Percentiles rank a stretch among this genome's conserved stretches.
These are phyloP conservation scores for Steatocranus sp. DNA, from an alignment of 2,797 vertebrate genomes.

Conservation along the genomic window DNA sequence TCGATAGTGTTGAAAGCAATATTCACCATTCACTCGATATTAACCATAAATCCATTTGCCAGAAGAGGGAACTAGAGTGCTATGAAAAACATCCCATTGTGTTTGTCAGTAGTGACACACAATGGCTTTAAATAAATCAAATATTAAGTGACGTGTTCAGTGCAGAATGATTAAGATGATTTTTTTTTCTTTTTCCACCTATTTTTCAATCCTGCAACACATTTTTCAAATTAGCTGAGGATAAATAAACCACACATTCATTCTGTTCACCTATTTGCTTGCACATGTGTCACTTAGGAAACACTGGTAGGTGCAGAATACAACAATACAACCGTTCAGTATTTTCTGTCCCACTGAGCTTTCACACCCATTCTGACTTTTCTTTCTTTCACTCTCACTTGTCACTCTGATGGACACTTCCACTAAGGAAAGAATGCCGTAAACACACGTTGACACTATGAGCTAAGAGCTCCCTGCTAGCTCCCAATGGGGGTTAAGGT, in stretches of 20 bases:
- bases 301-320: neutral
- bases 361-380: neutral
- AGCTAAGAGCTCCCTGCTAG: conserved; percentile 23
- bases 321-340: neutral
- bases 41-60: conserved; percentile 25
- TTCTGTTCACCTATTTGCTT: neutral
- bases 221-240: neutral
- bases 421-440: conserved; percentile 1
- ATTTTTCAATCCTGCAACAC: neutral
- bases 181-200: neutral
- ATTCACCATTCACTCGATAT: neutral
- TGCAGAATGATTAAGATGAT: neutral
- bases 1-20: neutral
- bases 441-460: conserved; percentile 38
- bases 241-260: neutral
- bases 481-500: conserved; percentile 39
- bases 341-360: conserved; percentile 5
- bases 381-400: neutral
- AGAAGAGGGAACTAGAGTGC: conserved; percentile 73
- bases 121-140: neutral
- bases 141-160: neutral
- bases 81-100: neutral
- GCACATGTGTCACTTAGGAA: neutral
- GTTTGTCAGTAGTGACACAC: neutral
- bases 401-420: conserved; percentile 12